phyloP scores from a whole-genome alignment of 2,113 vertebrate genomes.

The Bothrops jararaca region DNA sequence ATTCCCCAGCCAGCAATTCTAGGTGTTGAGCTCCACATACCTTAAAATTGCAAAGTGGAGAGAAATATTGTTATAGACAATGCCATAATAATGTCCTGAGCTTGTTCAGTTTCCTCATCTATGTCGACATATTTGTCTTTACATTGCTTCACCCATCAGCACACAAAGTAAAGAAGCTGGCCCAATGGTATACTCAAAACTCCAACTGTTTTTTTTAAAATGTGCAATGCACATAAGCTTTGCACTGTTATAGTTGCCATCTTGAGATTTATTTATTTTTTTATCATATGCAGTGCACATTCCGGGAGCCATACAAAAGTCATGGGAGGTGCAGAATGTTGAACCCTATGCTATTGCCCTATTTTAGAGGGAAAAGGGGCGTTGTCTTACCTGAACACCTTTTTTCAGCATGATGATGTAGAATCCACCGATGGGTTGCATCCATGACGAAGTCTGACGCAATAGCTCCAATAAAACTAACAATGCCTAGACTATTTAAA shows the following conservation, averaged over 20 bases:
- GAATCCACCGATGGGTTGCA: no score
- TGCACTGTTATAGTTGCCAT: neutral
- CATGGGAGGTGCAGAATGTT: neutral
- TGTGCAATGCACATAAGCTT: neutral
- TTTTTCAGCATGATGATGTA: no score
- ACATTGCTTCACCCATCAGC: neutral
- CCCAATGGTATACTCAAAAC: neutral
- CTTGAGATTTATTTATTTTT: neutral
- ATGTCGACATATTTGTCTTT: neutral
- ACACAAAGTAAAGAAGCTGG: neutral
- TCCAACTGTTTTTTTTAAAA: neutral
- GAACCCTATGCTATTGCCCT: neutral
- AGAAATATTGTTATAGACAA: neutral
- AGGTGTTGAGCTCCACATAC: neutral
- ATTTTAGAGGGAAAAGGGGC: neutral
- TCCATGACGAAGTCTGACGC: no score
- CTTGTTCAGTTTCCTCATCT: neutral
- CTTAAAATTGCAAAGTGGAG: neutral
- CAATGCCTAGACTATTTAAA: no score
- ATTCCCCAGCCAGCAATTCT: neutral
- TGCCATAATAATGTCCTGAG: neutral
- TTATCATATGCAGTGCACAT: neutral
- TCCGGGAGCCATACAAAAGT: neutral
- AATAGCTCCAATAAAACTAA: no score
- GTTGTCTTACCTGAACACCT: no score